Evolutionary conservation across 2,888 invertebrate genomes (phyloP).

Genomic region (Netelia inedita): DNA sequence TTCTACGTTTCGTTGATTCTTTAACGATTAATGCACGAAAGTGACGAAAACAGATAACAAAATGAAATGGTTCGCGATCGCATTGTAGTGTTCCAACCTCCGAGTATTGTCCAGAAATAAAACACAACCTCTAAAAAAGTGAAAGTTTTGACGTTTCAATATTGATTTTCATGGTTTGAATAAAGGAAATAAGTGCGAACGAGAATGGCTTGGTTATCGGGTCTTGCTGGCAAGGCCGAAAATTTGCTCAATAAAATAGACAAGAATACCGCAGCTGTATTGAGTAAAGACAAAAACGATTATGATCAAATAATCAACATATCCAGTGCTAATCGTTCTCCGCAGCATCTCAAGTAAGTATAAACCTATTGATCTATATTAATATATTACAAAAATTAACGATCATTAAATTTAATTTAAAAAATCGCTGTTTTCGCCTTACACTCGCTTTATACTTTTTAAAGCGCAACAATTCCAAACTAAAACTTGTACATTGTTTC

Average conservation of each 20-base stretch:
- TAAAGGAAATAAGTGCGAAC: not conserved
- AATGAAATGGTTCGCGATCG: not conserved
- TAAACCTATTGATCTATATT: not conserved
- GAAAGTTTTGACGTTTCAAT: constrained; percentile 21
- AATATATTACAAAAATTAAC: not conserved
- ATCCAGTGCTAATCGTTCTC: constrained; percentile 80
- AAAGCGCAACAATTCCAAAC: too few species aligned
- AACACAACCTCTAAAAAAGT: constrained; percentile 43
- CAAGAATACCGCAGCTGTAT: constrained; percentile 90
- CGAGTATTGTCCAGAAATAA: not conserved
- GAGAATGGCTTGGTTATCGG: constrained; percentile 90
- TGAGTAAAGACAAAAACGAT: constrained; percentile 83
- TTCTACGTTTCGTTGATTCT: too few species aligned
- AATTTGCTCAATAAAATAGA: constrained; percentile 91
- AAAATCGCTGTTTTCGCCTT: not conserved
- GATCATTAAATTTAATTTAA: too few species aligned
- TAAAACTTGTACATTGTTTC: too few species aligned
- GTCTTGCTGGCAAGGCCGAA: constrained; percentile 91
- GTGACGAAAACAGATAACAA: not conserved
- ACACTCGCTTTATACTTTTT: too few species aligned
- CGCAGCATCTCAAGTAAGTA: constrained; percentile 67
- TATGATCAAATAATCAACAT: constrained; percentile 73
- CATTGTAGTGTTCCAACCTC: not conserved
- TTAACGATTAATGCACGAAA: not conserved
- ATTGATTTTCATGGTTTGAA: not conserved